Percentiles rank a stretch among this genome's conserved stretches.
Evolutionary conservation across 2,888 invertebrate species (phyloP).

Genomic region (Acanthococcus lagerstroemiae): DNA sequence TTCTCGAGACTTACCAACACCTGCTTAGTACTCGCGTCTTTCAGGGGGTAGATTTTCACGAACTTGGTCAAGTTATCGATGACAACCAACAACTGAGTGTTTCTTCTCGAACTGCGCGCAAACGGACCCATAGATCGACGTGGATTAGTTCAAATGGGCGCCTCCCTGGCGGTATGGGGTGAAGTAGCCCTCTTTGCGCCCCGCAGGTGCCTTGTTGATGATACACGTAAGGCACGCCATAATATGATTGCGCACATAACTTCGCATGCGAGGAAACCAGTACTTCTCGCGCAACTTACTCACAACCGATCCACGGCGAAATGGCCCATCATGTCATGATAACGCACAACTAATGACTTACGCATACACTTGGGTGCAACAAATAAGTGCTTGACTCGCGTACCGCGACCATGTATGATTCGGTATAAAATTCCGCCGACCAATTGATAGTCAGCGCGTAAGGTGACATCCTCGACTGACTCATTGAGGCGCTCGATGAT

Average conservation of each 20-base stretch:
- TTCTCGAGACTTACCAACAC: not conserved
- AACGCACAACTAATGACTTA: too few species aligned
- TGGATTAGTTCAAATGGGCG: conserved; percentile 6
- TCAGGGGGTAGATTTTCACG: not conserved
- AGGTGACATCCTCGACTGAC: not conserved
- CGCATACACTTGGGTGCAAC: conserved; percentile 14
- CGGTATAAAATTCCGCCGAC: conserved; percentile 4
- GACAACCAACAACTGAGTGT: not conserved
- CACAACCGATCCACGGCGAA: not conserved
- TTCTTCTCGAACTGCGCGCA: not conserved
- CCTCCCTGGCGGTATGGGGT: conserved; percentile 1
- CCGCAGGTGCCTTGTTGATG: not conserved
- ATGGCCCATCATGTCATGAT: conserved; percentile 23
- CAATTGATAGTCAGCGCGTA: not conserved
- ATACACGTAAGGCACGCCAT: conserved; percentile 8
- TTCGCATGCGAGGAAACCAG: conserved; percentile 10
- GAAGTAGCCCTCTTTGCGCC: not conserved
- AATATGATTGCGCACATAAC: conserved; percentile 4
- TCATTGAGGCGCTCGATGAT: not conserved
- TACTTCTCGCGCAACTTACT: conserved; percentile 3
- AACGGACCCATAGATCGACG: conserved; percentile 21
- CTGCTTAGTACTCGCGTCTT: not conserved
- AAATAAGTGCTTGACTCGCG: not conserved
- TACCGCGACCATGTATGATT: not conserved
- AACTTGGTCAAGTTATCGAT: conserved; percentile 18